Conservation (phyloP, 2,797 vertebrate species). For the Capromys pilorides region DNA sequence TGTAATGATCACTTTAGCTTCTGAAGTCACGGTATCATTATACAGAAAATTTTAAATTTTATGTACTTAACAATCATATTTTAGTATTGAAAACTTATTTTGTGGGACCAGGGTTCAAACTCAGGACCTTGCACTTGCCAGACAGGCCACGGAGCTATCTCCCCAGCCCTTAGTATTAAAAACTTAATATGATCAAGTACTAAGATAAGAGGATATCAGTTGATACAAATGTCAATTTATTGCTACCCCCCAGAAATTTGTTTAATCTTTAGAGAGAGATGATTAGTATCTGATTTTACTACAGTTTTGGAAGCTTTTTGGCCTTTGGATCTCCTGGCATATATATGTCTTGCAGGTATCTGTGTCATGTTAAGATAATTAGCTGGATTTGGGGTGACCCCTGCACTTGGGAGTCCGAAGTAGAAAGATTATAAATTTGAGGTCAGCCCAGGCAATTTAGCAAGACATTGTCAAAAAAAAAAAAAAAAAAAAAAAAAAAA, state of each 20-base stretch:
- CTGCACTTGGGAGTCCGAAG: not conserved
- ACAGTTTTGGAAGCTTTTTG: not conserved
- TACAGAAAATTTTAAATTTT: not conserved
- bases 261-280: not conserved
- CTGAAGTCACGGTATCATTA: not conserved
- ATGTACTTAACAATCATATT: not conserved
- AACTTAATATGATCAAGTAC: not conserved
- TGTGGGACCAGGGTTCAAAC: too few relatives aligned
- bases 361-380: not conserved
- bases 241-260: not conserved
- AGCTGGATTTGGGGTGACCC: not conserved
- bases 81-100: too few relatives aligned
- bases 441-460: not conserved
- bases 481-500: not conserved
- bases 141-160: too few relatives aligned
- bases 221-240: not conserved
- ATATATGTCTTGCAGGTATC: not conserved
- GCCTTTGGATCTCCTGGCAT: not conserved
- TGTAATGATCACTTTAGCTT: not conserved
- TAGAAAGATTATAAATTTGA: not conserved
- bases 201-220: not conserved
- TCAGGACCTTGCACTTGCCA: too few relatives aligned
- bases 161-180: not conserved
- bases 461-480: not conserved
- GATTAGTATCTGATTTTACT: not conserved